Conservation (phyloP, 2,888 invertebrate genomes). For the Rhopalosiphum nymphaeae region DNA sequence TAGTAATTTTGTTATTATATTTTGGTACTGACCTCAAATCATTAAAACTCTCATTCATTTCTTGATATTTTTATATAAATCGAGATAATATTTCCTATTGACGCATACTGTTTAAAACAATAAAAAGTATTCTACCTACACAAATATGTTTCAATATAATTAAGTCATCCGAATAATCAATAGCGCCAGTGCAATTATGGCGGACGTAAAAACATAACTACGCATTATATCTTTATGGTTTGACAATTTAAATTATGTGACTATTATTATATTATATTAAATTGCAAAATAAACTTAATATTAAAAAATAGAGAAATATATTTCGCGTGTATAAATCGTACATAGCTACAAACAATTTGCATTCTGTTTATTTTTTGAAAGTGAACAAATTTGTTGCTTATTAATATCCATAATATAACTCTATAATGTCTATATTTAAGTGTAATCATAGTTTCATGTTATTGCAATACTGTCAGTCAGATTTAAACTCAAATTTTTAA, state of each 20-base stretch:
- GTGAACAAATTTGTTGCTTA: no score
- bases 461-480: no score
- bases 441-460: no score
- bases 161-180: neutral
- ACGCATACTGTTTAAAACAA: neutral
- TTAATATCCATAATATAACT: no score
- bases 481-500: no score
- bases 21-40: neutral
- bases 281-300: neutral
- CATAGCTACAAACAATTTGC: no score
- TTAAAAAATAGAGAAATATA: neutral
- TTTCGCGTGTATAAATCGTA: no score
- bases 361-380: no score
- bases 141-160: neutral
- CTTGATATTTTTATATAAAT: neutral
- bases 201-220: neutral
- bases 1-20: neutral
- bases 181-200: neutral
- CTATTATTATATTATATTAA: neutral
- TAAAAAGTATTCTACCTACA: neutral
- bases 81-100: neutral
- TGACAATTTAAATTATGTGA: neutral
- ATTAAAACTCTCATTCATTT: neutral
- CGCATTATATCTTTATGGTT: neutral
- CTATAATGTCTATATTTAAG: no score